Percentiles rank a stretch among this genome's conserved stretches.
phyloP scores from a whole-genome alignment of 2,797 vertebrate species.

The Gallinago solitaria region DNA sequence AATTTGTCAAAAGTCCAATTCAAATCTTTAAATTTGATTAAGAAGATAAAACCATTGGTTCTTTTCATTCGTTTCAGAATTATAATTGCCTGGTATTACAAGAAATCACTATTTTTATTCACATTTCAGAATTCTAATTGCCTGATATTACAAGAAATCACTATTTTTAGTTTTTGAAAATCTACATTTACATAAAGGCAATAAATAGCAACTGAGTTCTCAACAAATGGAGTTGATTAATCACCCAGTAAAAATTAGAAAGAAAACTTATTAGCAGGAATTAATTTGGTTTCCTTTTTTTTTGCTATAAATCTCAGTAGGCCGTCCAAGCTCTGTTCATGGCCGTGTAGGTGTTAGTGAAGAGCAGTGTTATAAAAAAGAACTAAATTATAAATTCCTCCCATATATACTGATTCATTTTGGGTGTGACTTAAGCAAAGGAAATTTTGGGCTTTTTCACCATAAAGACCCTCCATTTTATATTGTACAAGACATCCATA shows the following conservation, averaged over 20 bases:
- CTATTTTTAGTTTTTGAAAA: slow-evolving; percentile 47
- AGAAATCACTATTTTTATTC: slow-evolving; percentile 46
- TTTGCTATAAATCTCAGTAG: slow-evolving; percentile 52
- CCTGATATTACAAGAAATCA: slow-evolving; percentile 33
- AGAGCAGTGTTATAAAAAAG: slow-evolving; percentile 70
- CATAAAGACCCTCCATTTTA: neutral
- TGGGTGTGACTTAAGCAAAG: slow-evolving; percentile 48
- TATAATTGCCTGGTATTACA: slow-evolving; percentile 6
- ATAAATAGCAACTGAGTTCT: slow-evolving; percentile 52
- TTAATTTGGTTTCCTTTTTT: slow-evolving; percentile 67
- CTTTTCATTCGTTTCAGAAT: slow-evolving; percentile 43
- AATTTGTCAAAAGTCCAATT: neutral
- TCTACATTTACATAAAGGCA: slow-evolving; percentile 25
- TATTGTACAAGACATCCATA: neutral
- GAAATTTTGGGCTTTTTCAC: slow-evolving; percentile 23
- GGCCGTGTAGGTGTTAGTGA: slow-evolving; percentile 71
- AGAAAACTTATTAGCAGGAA: slow-evolving; percentile 64
- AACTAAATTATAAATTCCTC: slow-evolving; percentile 74
- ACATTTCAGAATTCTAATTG: slow-evolving; percentile 29
- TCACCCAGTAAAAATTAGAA: slow-evolving; percentile 55
- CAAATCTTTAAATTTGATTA: neutral
- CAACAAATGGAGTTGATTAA: slow-evolving; percentile 62
- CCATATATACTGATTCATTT: slow-evolving; percentile 72
- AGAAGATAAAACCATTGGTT: neutral
- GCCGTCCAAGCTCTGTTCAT: slow-evolving; percentile 46